phyloP scores from a whole-genome alignment of 2,888 invertebrate species.

The Athalia circularis region DNA sequence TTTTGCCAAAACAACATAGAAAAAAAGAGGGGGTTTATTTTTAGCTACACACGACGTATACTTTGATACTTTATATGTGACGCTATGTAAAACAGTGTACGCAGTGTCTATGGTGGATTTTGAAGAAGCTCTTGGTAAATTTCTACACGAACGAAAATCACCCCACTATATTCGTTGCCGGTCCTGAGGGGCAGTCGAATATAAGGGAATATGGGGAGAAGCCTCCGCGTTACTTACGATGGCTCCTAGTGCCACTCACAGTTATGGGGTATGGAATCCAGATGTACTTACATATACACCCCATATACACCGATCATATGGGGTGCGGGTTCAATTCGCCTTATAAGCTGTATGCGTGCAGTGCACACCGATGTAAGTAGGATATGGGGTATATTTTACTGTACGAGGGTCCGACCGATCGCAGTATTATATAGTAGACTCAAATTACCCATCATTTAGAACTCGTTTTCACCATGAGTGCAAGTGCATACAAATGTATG shows the following conservation, averaged over 20 bases:
- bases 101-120: not conserved
- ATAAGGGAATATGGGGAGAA: conserved; percentile 15
- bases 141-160: conserved; percentile 31
- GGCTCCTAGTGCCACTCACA: conserved; percentile 33
- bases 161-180: not conserved
- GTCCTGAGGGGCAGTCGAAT: not conserved
- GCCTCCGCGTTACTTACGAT: conserved; percentile 35
- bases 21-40: conserved; percentile 6
- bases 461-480: conserved; percentile 70
- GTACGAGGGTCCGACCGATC: conserved; percentile 14
- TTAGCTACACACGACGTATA: too few relatives aligned
- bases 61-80: not conserved
- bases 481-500: conserved; percentile 68
- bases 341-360: not conserved
- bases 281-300: conserved; percentile 36
- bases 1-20: too few relatives aligned
- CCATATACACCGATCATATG: not conserved
- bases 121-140: conserved; percentile 33
- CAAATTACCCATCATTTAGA: conserved; percentile 73
- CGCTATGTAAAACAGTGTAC: conserved; percentile 21
- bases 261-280: conserved; percentile 34
- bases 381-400: conserved; percentile 1
- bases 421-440: conserved; percentile 51
- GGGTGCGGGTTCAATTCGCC: too few relatives aligned
- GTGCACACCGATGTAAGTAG: not conserved